Percentiles rank a stretch among this genome's conserved stretches.
phyloP scores from a whole-genome alignment of 2,888 invertebrate species.

The Phorcus lineatus region DNA sequence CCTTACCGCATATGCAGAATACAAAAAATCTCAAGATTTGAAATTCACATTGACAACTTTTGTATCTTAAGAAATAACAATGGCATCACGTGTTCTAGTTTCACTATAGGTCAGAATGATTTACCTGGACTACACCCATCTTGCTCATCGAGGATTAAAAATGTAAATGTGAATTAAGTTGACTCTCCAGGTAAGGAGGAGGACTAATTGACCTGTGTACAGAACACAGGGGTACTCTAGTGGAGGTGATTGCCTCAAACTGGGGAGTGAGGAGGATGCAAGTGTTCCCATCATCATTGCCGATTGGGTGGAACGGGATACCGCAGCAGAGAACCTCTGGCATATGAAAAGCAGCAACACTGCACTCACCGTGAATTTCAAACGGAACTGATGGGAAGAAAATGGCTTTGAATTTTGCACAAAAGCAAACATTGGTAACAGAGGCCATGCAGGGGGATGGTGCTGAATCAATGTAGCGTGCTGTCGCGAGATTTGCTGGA shows the following conservation, averaged over 20 bases:
- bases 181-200: not conserved
- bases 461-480: conserved; percentile 17
- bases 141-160: not conserved
- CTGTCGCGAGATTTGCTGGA: conserved; percentile 9
- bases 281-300: not conserved
- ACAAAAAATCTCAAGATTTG: too few relatives aligned
- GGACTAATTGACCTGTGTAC: conserved; percentile 2
- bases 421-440: conserved; percentile 28
- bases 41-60: too few relatives aligned
- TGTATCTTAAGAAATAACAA: too few relatives aligned
- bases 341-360: conserved; percentile 4
- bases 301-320: not conserved
- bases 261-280: not conserved
- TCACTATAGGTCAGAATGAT: too few relatives aligned
- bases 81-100: too few relatives aligned
- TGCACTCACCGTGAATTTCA: conserved; percentile 6
- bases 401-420: conserved; percentile 30
- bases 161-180: not conserved
- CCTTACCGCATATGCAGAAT: too few relatives aligned
- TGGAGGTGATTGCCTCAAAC: not conserved
- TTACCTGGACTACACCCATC: too few relatives aligned
- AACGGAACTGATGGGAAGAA: conserved; percentile 27
- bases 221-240: not conserved
- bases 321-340: not conserved
- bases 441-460: conserved; percentile 11